Percentiles rank a stretch among this genome's conserved stretches.
Evolutionary conservation across 2,797 vertebrate genomes (phyloP).

Genomic region (Lithobates sylvaticus): DNA sequence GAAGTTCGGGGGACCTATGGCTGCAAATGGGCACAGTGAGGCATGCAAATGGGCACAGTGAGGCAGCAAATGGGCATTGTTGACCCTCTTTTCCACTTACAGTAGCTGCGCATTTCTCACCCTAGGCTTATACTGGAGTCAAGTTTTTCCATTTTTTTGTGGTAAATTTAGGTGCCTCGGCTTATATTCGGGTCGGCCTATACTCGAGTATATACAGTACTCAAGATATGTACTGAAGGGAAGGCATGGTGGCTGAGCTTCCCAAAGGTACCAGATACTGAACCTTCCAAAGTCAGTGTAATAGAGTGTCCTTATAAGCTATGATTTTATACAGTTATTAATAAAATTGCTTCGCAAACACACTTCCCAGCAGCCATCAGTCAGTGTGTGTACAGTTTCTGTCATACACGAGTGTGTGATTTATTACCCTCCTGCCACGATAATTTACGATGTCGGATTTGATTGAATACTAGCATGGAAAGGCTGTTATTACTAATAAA

Average conservation of each 20-base stretch:
- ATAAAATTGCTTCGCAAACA: conserved; percentile 1
- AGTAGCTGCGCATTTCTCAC: too few relatives aligned
- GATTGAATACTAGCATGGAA: conserved; percentile 23
- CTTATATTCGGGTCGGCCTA: too few relatives aligned
- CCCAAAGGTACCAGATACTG: not conserved
- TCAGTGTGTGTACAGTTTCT: not conserved
- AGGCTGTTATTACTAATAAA: conserved; percentile 45
- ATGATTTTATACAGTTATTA: not conserved
- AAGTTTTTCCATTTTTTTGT: too few relatives aligned
- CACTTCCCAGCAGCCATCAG: not conserved
- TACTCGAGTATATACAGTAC: too few relatives aligned
- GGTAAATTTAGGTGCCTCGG: too few relatives aligned
- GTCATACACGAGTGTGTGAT: not conserved
- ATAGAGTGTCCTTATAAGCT: not conserved
- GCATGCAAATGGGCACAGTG: too few relatives aligned
- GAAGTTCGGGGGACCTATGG: too few relatives aligned
- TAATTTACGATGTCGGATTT: conserved; percentile 29
- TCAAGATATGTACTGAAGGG: too few relatives aligned
- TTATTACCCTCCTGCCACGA: conserved; percentile 23
- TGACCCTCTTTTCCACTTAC: too few relatives aligned
- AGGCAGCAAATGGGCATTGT: too few relatives aligned
- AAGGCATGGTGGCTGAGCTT: not conserved
- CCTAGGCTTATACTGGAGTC: too few relatives aligned
- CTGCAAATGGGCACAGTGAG: too few relatives aligned
- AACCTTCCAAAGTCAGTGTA: not conserved